A percentile compares a stretch with the other conserved stretches of the same genome.
Conservation (phyloP, 2,797 vertebrate species). For the Pangasius djambal region DNA sequence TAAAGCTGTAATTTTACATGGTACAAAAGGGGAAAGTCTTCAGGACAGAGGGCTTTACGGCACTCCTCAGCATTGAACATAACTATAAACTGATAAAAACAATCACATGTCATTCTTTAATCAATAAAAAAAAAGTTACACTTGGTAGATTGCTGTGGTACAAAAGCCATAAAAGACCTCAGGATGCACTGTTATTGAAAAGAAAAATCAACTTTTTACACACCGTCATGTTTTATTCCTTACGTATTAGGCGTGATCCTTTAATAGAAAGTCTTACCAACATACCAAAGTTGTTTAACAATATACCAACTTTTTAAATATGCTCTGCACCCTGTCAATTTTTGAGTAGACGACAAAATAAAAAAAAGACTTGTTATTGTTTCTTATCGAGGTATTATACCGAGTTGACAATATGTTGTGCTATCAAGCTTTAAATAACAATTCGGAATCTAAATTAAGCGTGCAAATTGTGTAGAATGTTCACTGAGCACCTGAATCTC, state of each 20-base stretch:
- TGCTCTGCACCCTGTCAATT: neutral
- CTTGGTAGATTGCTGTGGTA: no score
- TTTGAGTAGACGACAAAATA: neutral
- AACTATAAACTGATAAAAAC: neutral
- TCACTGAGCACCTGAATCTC: slow-evolving; percentile 76
- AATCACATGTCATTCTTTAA: neutral
- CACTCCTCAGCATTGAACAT: neutral
- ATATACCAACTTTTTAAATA: no score
- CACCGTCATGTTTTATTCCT: neutral
- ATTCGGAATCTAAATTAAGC: neutral
- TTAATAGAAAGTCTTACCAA: neutral
- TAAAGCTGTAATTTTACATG: neutral
- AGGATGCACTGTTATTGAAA: neutral
- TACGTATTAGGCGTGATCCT: neutral
- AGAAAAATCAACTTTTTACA: neutral
- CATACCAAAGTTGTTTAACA: neutral
- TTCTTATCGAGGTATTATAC: neutral
- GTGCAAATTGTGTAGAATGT: neutral
- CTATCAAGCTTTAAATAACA: slow-evolving; percentile 17
- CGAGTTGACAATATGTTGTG: neutral
- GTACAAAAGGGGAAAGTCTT: neutral
- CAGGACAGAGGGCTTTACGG: neutral
- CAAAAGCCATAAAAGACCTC: neutral
- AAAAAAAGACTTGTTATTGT: neutral
- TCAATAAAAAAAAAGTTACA: neutral